Base-by-base conservation (phyloP, 2,888 invertebrate species). In the Pandemis heparana region DNA sequence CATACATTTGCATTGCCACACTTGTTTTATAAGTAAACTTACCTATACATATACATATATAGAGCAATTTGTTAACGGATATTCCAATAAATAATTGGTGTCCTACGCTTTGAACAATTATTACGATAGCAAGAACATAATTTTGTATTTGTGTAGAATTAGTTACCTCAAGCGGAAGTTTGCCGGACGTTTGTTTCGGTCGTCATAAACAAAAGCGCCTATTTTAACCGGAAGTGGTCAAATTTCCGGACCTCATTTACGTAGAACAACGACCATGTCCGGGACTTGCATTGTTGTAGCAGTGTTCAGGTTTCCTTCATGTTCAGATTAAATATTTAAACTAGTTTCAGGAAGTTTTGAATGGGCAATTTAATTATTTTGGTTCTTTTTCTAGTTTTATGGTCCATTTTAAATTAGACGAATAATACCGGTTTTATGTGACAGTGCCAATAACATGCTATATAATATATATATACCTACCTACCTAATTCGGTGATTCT, bases 221-320 rank as follows among this genome's bases (percentile, higher is more conserved):
- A 32, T 66, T 66, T 66, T 9, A 48, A 67, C 23, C 53, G 66
- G 71, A 62, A 41, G n/a, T 62, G 67, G 43, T 72, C 51, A 72
- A 67, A 64, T 67, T 72, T 51, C 66, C 62, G 67, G 66, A 51
- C 61, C 32, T 53, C 53, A 62, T 72, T 61, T 72, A 61, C 61
- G 43, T 62, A 62, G 32, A 56, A 32, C 43, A 68, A 59, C 56
- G 63, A 63, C 32, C 61, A 43, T 10, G 38, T 66, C 48, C 23
- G 41, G 61, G 39, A 41, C 32, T 38, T 23, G 39, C 32, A 32
- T 41, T 71, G 39, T 32, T 63, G 18, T n/a, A 8, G 38, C 41
- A 32, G n/a, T 23, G 23, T 23, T 23, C 23, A 56, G 10, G 56
- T 23, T 23, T 56, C 56, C 4, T 23, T 56, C 18, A 56, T 8